Percentiles rank a stretch among this genome's conserved stretches.
Conservation (phyloP, 2,797 vertebrate species). For the Triplophysa yarkandensis region DNA sequence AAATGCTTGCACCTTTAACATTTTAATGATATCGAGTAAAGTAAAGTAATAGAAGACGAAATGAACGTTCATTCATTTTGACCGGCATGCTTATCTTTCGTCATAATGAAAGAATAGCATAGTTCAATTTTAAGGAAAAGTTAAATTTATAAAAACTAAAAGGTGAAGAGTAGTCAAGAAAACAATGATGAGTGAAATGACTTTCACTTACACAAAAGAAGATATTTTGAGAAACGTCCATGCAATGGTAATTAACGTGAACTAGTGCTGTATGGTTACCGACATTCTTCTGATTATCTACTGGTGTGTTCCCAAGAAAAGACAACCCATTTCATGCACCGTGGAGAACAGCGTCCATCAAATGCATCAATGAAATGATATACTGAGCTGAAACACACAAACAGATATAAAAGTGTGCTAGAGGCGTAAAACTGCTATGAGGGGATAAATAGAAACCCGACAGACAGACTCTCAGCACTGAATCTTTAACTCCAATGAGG, state of each 20-base stretch:
- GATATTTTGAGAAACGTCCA: no score
- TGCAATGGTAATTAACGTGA: no score
- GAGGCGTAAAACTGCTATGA: background rate
- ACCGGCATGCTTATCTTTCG: slow-evolving; percentile 67
- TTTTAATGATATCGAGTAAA: slow-evolving; percentile 62
- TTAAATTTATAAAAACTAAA: slow-evolving; percentile 52
- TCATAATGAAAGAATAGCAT: slow-evolving; percentile 66
- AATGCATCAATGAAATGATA: slow-evolving; percentile 26
- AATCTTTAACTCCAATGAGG: background rate
- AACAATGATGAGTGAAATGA: slow-evolving; percentile 11
- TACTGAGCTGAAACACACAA: slow-evolving; percentile 5
- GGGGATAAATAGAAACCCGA: background rate
- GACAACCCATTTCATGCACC: no score
- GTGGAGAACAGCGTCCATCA: background rate
- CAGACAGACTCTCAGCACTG: background rate
- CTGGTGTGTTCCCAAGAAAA: no score
- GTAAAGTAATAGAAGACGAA: slow-evolving; percentile 65
- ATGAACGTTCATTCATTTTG: slow-evolving; percentile 68
- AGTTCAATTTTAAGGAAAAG: slow-evolving; percentile 64
- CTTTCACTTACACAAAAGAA: no score
- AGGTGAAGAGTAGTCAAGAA: background rate
- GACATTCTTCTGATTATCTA: no score
- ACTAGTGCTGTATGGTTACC: no score
- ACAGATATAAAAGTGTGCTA: slow-evolving; percentile 48
- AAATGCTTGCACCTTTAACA: slow-evolving; percentile 33